Percentiles rank a stretch among this genome's conserved stretches.
phyloP scores from a whole-genome alignment of 2,888 invertebrate species.

The Aphidius colemani region DNA sequence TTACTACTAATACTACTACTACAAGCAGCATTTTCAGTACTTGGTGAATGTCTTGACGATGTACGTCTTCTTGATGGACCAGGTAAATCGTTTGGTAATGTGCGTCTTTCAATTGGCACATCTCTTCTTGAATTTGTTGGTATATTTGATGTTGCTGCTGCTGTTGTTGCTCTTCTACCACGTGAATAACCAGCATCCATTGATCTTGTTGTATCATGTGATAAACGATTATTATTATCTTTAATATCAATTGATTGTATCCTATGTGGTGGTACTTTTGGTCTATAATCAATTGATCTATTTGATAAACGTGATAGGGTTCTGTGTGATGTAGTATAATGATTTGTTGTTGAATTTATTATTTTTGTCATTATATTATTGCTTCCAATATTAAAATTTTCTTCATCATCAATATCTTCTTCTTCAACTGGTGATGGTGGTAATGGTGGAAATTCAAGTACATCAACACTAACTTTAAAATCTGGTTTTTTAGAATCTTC shows the following conservation, averaged over 20 bases:
- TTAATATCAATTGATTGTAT: constrained; percentile 49
- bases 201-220: constrained; percentile 80
- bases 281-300: constrained; percentile 59
- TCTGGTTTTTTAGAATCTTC: constrained; percentile 59
- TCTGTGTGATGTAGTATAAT: constrained; percentile 18
- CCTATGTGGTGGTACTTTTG: constrained; percentile 77
- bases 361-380: constrained; percentile 14
- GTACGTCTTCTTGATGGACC: constrained; percentile 61
- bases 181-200: constrained; percentile 78
- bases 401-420: constrained; percentile 73
- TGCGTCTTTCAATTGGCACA: constrained; percentile 68
- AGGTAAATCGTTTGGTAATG: constrained; percentile 73
- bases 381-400: constrained; percentile 41
- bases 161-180: constrained; percentile 51
- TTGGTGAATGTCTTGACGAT: constrained; percentile 64
- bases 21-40: constrained; percentile 76
- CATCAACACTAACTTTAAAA: constrained; percentile 66
- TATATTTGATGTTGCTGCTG: background rate
- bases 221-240: constrained; percentile 53
- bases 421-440: constrained; percentile 83
- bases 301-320: constrained; percentile 36
- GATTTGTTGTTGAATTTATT: constrained; percentile 6
- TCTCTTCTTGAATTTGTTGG: constrained; percentile 57
- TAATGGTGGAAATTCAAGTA: constrained; percentile 76
- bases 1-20: no score